Evolutionary conservation across 2,888 invertebrate genomes (phyloP).

Genomic region (Cylloceria caligata): DNA sequence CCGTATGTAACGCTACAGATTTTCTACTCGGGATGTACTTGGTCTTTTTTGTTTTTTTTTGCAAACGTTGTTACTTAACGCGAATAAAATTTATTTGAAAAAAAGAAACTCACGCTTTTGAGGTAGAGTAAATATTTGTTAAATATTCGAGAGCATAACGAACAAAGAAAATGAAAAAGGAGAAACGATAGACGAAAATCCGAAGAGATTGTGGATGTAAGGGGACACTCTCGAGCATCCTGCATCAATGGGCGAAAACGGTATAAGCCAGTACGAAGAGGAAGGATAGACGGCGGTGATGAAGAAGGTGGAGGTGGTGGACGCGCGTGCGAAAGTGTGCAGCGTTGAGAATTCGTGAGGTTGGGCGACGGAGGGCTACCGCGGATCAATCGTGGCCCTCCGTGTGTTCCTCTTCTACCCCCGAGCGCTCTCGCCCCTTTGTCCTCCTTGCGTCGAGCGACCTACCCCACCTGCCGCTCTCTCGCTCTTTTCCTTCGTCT

Average conservation of each 20-base stretch:
- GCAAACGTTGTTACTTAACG: too few relatives aligned
- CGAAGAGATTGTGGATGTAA: constrained; percentile 20
- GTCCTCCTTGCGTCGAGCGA: constrained; percentile 62
- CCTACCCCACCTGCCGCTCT: constrained; percentile 65
- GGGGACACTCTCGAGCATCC: background rate
- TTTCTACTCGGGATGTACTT: too few relatives aligned
- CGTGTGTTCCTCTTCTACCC: constrained; percentile 73
- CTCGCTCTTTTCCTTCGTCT: constrained; percentile 78
- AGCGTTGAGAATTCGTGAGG: constrained; percentile 78
- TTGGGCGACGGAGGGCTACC: constrained; percentile 80
- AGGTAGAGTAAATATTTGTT: background rate
- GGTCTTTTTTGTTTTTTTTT: too few relatives aligned
- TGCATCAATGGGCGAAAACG: constrained; percentile 24
- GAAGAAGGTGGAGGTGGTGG: constrained; percentile 73
- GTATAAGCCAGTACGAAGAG: constrained; percentile 61
- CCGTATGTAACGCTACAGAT: too few relatives aligned
- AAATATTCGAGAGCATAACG: constrained; percentile 29
- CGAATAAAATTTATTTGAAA: too few relatives aligned
- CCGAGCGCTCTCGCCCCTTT: constrained; percentile 69
- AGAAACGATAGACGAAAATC: constrained; percentile 6
- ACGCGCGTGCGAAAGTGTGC: constrained; percentile 75
- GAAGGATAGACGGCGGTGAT: constrained; percentile 64
- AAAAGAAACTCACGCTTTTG: too few relatives aligned
- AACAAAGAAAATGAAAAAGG: constrained; percentile 51
- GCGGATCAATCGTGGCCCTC: constrained; percentile 83